Evolutionary conservation across 2,888 invertebrate genomes (phyloP).

Genomic region (Lysandra coridon): DNA sequence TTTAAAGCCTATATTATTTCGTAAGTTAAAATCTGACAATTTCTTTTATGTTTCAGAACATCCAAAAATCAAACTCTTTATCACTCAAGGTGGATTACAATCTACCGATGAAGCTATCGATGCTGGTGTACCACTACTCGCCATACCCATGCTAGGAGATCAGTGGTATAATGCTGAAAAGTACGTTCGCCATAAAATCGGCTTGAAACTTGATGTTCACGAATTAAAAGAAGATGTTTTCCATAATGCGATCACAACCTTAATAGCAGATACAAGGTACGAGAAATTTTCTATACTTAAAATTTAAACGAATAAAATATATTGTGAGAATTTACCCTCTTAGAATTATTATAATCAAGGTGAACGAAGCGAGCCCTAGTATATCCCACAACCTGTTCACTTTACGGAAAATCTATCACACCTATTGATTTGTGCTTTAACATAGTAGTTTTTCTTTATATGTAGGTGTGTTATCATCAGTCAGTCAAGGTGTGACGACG

Average conservation of each 20-base stretch:
- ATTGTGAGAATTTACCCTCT: not conserved
- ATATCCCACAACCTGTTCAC: too few species aligned
- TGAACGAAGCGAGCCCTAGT: too few species aligned
- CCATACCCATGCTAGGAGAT: conserved; percentile 60
- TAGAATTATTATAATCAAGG: not conserved
- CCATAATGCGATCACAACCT: conserved; percentile 43
- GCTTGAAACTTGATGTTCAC: conserved; percentile 48
- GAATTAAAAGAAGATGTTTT: conserved; percentile 46
- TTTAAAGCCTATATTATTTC: not conserved
- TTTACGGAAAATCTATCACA: too few species aligned
- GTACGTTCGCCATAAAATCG: conserved; percentile 49
- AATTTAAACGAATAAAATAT: not conserved
- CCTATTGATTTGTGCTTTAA: too few species aligned
- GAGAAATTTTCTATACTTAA: not conserved
- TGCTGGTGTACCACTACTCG: conserved; percentile 59
- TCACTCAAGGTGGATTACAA: conserved; percentile 29
- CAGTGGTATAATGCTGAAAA: conserved; percentile 58
- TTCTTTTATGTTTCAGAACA: conserved; percentile 28
- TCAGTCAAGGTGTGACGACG: too few species aligned
- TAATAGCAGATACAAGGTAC: conserved; percentile 45
- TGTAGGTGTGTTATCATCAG: too few species aligned
- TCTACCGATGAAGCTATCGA: conserved; percentile 64
- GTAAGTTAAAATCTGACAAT: not conserved
- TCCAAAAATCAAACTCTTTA: conserved; percentile 32
- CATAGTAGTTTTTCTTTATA: too few species aligned